Base-by-base conservation (phyloP, 2,888 invertebrate species). In the Anaspis maculata region DNA sequence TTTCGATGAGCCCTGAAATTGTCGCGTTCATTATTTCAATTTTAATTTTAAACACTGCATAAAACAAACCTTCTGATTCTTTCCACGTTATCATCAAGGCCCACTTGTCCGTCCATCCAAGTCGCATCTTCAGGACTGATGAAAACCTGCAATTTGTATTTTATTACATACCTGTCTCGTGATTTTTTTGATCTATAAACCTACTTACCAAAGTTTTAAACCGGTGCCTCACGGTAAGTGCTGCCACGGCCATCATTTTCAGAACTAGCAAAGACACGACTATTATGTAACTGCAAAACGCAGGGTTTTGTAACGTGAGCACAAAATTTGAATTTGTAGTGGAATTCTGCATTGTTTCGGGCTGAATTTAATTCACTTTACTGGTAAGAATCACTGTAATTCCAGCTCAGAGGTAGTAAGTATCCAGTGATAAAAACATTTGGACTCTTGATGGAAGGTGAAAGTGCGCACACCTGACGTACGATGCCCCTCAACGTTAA, bases 1-100 rank as follows among this genome's bases (percentile, higher is more conserved):
- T 83, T 83, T 47, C 73, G 66, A 55, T 83, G 80, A 7, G 79
- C 80, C 49, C 80, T 79, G 59, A 3, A 32, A 26, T 22, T n/a
- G n/a, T n/a, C 19, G n/a, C 10, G 26, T 12, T 12, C 26, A 12
- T 12, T 13, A n/a, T n/a, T n/a, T n/a, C 13, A 25, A 6, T 7
- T 3, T 9, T 6, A 25, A 25, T 10, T 9, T 25, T 12, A 3
- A 2, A 25, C 9, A 25, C 3, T 3, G 13, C 3, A n/a, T 4
- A 10, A 3, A 22, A 12, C 14, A 27, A 11, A 68, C 69, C 69
- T 58, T 52, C 72, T 51, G 5, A 69, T 65, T 47, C 72, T 51
- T 53, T 74, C 73, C 2, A 73, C 68, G 41, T 69, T 68, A 35
- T 71, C 68, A 41, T 66, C 57, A 3, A 42, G 41, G 30, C 46